Conservation (phyloP, 2,888 invertebrate species). For the Harmothoe impar region DNA sequence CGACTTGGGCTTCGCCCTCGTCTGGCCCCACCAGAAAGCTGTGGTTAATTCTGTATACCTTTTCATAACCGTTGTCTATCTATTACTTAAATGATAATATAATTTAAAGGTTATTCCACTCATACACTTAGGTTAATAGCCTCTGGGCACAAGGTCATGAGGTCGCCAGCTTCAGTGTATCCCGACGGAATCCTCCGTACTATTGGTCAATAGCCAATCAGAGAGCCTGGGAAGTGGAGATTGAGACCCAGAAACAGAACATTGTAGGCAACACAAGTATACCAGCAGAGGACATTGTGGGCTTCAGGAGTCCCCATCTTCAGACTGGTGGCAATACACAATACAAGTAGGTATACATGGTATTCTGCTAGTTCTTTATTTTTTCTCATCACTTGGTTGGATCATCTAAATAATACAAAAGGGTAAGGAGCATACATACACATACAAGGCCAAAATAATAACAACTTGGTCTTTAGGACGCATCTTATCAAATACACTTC, state of each 20-base stretch:
- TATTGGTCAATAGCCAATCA: slow-evolving; percentile 45
- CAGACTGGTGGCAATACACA: slow-evolving; percentile 40
- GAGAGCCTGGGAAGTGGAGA: slow-evolving; percentile 10
- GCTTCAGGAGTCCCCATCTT: slow-evolving; percentile 41
- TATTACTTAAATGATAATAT: too few relatives aligned
- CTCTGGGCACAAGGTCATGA: slow-evolving; percentile 46
- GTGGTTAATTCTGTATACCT: too few relatives aligned
- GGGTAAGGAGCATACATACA: too few relatives aligned
- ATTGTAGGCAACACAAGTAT: slow-evolving; percentile 33
- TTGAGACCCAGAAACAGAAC: slow-evolving; percentile 23
- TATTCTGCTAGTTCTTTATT: background rate
- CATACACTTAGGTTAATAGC: slow-evolving; percentile 41
- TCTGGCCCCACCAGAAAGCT: too few relatives aligned
- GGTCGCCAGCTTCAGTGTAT: slow-evolving; percentile 31
- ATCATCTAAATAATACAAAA: too few relatives aligned
- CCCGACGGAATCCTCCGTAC: background rate
- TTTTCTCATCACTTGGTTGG: too few relatives aligned
- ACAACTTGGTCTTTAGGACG: too few relatives aligned
- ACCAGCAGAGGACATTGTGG: slow-evolving; percentile 15
- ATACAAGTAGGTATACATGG: slow-evolving; percentile 2
- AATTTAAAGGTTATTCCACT: too few relatives aligned
- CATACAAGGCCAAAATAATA: too few relatives aligned
- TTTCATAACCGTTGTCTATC: too few relatives aligned
- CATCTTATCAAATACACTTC: too few relatives aligned
- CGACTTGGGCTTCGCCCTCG: too few relatives aligned